Evolutionary conservation across 2,888 invertebrate species (phyloP).

Genomic region (Sminthurinus aureus): DNA sequence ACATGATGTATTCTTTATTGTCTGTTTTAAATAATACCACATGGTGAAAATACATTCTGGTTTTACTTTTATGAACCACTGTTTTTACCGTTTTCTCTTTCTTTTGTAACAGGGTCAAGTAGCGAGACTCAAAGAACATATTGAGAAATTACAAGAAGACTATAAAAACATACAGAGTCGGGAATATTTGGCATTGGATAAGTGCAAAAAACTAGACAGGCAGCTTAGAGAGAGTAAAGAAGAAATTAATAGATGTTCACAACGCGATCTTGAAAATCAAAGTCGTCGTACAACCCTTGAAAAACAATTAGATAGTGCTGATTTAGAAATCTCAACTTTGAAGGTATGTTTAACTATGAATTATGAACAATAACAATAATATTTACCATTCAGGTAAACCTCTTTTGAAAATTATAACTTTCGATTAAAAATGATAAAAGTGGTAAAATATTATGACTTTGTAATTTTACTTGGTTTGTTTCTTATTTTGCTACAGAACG

Average conservation of each 20-base stretch:
- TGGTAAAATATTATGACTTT: background rate
- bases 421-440: too few relatives aligned
- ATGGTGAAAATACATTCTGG: too few relatives aligned
- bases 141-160: constrained; percentile 78
- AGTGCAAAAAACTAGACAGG: constrained; percentile 75
- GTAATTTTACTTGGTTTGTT: constrained; percentile 8
- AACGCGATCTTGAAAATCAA: constrained; percentile 59
- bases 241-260: constrained; percentile 57
- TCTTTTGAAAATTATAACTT: too few relatives aligned
- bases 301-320: constrained; percentile 58
- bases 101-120: constrained; percentile 54
- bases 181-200: constrained; percentile 81
- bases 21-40: background rate
- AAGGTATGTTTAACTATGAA: constrained; percentile 56
- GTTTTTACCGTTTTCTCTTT: too few relatives aligned
- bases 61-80: constrained; percentile 1
- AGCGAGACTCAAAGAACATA: constrained; percentile 55
- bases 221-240: constrained; percentile 67
- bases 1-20: constrained; percentile 6
- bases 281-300: constrained; percentile 50
- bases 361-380: too few relatives aligned
- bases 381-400: too few relatives aligned
- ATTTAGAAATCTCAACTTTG: constrained; percentile 57
- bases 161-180: constrained; percentile 73
- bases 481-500: constrained; percentile 62